These are phyloP conservation scores for Neelides sp. DNA, from an alignment of 1,140 invertebrate species.

Conservation along the genomic window DNA sequence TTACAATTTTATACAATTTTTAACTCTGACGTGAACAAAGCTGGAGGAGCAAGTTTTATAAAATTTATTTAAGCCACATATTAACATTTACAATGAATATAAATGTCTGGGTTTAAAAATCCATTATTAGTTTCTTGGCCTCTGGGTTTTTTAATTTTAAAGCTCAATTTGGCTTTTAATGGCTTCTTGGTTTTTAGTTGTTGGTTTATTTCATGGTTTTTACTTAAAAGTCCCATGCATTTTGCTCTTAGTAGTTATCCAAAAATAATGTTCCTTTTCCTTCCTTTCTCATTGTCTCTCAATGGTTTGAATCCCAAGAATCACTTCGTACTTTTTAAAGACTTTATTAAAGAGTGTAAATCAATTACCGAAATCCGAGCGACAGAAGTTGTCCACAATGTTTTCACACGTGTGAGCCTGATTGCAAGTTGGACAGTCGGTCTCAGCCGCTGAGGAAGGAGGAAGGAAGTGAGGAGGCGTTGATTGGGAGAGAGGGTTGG, in stretches of 20 bases:
- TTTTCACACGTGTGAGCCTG: constrained; percentile 53
- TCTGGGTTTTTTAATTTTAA: too few species aligned
- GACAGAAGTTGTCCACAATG: constrained; percentile 50
- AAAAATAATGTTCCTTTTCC: background rate
- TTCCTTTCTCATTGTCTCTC: background rate
- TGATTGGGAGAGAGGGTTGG: constrained; percentile 1
- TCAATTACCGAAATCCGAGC: constrained; percentile 47
- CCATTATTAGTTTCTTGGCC: too few species aligned
- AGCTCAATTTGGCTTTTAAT: too few species aligned
- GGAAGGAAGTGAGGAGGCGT: background rate
- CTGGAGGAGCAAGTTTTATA: too few species aligned
- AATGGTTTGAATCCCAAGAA: background rate
- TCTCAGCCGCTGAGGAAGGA: constrained; percentile 35
- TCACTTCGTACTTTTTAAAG: constrained; percentile 1
- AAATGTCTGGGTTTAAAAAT: too few species aligned
- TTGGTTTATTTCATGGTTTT: too few species aligned
- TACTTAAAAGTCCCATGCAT: constrained; percentile 15
- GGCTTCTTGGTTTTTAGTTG: too few species aligned
- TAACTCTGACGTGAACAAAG: too few species aligned
- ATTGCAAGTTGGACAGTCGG: constrained; percentile 43
- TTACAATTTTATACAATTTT: too few species aligned
- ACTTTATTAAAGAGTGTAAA: too few species aligned
- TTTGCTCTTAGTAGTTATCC: background rate
- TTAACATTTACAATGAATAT: too few species aligned
- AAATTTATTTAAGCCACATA: too few species aligned